Evolutionary conservation across 2,888 invertebrate species (phyloP), one percentile per base, ranked within the genome.

Genomic region (Callyntrura sp.): DNA sequence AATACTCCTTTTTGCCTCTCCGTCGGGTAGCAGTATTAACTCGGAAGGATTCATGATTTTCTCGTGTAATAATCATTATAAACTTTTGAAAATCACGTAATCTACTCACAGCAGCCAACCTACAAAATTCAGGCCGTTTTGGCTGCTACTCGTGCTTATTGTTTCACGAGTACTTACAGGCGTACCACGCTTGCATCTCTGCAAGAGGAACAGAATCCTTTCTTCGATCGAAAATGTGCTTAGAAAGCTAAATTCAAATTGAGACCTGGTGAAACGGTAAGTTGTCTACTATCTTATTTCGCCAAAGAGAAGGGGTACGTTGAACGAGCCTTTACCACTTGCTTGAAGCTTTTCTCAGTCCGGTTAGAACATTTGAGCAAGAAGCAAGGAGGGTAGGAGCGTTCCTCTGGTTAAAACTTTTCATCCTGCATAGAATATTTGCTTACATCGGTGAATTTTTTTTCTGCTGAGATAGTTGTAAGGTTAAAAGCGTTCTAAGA

Each of bases 301-400:
- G 17, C 35, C 60, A 73, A 73, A 85, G 68, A 23, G 60, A 51
- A 81, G 81, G 81, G 87, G 48, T 76, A 43, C 81, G 48, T 82
- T 17, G 82, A 82, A 68, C 70, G 82, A 48, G 81, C 60, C 81
- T 55, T 82, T 23, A 73, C 70, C 57, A 81, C n/a, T 60, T 11
- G 35, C 14, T 57, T 45, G 79, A 11, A 82, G 20, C 48, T 68
- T 62, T 51, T 12, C 48, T 88, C 82, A 88, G 87, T 88, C 87
- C 35, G 81, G 57, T 23, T n/a, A 25, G 45, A 88, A 88, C 87
- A 51, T 57, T 82, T 70, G 82, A 68, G 78, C 48, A n/a, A 86
- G 86, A 79, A 79, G 35, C 85, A 82, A 81, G 78, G 25, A 17
- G 43, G 28, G 65, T 28, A 51, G 20, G 14, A 57, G 79, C 17